Evolutionary conservation across 2,888 invertebrate genomes (phyloP).

Genomic region (Fragum whitleyi): DNA sequence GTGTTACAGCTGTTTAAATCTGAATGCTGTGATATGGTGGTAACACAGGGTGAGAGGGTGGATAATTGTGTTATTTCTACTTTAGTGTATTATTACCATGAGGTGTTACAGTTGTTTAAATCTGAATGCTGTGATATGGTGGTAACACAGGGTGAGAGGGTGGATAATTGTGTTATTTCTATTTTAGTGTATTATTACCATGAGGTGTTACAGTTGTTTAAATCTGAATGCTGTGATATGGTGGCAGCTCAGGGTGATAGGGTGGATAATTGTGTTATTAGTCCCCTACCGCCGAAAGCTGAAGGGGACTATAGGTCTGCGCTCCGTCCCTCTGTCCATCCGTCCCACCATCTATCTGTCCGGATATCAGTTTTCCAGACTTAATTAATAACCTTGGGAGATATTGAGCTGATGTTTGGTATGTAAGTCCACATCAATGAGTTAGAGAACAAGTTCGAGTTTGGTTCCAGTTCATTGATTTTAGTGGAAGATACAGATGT

Average conservation of each 20-base stretch:
- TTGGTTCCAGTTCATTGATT: too few species aligned
- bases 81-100: conserved; percentile 82
- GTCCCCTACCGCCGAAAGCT: too few species aligned
- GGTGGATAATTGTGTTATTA: conserved; percentile 73
- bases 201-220: conserved; percentile 80
- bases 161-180: conserved; percentile 60
- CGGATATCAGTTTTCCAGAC: too few species aligned
- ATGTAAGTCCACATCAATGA: too few species aligned
- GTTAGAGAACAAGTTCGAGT: too few species aligned
- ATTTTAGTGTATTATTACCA: conserved; percentile 81
- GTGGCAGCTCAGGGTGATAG: conserved; percentile 80
- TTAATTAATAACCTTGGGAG: too few species aligned
- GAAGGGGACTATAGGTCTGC: too few species aligned
- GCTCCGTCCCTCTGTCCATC: too few species aligned
- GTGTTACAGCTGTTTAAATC: conserved; percentile 79
- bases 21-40: conserved; percentile 79
- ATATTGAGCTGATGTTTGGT: too few species aligned
- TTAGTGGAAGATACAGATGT: too few species aligned
- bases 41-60: conserved; percentile 79
- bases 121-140: conserved; percentile 80
- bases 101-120: conserved; percentile 79
- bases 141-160: conserved; percentile 79
- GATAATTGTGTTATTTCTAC: conserved; percentile 64
- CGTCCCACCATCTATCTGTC: too few species aligned
- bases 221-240: conserved; percentile 79